Evolutionary conservation across 2,113 vertebrate genomes (phyloP), one percentile per base, ranked within the genome.

Genomic region (Oncorhynchus gorbuscha): DNA sequence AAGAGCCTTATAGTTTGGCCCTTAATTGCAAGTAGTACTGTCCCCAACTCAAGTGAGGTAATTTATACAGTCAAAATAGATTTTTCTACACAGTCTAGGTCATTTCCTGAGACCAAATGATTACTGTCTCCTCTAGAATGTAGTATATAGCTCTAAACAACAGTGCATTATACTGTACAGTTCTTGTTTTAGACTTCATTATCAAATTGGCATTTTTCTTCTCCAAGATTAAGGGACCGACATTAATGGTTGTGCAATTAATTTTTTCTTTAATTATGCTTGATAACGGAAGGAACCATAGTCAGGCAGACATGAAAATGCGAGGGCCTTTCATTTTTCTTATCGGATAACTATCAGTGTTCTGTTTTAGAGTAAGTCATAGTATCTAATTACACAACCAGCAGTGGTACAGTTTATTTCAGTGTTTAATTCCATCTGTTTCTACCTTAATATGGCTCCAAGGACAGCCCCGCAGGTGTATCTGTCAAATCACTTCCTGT

Each of bases 21-120:
- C n/a, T 39, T 12, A 65, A 77, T 68, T 84, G 72, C 68, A 83
- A 78, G 81, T 71, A 71, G 69, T 69, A n/a, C 18, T 64, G 74
- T 72, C 45, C 73, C 79, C 58, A 72, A 16, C 66, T 8, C 5
- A 39, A 76, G 12, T 74, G 28, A 64, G 22, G 64, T 49, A 59
- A 81, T 74, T 75, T 32, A 76, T 66, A 71, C 20, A 71, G 74
- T 39, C 71, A 32, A 79, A 79, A 66, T 72, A 68, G 65, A 79
- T 66, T 16, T 64, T 4, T 20, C 12, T 18, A 8, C 18, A 69
- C 12, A n/a, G 39, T 59, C 69, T 14, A 72, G 49, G 72, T 69
- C 78, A 77, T 80, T 79, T 80, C 14, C 30, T 49, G n/a, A 18
- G 66, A 73, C 45, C 65, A 7, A 14, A 24, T 51, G 28, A 45